Evolutionary conservation across 2,888 invertebrate species (phyloP).

Genomic region (Cantharis rustica): DNA sequence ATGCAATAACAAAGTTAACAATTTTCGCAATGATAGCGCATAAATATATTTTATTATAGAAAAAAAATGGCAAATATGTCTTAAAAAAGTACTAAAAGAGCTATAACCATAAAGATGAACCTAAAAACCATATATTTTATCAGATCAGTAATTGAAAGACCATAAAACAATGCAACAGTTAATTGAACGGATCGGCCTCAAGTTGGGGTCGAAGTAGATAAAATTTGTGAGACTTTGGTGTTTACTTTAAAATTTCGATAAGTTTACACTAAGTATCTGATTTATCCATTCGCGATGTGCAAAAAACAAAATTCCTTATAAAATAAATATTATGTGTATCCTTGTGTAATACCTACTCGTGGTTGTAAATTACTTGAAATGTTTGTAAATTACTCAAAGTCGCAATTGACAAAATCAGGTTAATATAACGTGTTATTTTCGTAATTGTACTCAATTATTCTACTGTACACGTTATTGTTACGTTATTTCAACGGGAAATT

Average conservation of each 20-base stretch:
- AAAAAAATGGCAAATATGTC: neutral
- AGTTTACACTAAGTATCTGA: neutral
- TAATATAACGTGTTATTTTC: neutral
- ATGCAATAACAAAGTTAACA: neutral
- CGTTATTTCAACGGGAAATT: neutral
- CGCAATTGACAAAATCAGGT: neutral
- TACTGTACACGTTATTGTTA: neutral
- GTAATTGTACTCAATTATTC: neutral
- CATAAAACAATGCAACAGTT: neutral
- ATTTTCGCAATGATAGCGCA: neutral
- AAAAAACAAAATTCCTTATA: neutral
- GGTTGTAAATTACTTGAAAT: neutral
- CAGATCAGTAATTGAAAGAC: neutral
- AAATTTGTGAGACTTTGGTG: neutral
- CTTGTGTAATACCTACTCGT: neutral
- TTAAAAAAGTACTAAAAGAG: neutral
- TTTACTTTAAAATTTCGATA: neutral
- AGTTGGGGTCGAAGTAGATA: neutral
- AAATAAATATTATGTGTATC: too few relatives aligned
- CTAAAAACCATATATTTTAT: neutral
- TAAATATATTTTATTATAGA: neutral
- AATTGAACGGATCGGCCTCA: neutral
- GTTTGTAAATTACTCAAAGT: neutral
- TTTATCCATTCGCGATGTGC: neutral
- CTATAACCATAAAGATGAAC: neutral